Base-by-base conservation (phyloP, 2,797 vertebrate genomes). In the Sebastes umbrosus region DNA sequence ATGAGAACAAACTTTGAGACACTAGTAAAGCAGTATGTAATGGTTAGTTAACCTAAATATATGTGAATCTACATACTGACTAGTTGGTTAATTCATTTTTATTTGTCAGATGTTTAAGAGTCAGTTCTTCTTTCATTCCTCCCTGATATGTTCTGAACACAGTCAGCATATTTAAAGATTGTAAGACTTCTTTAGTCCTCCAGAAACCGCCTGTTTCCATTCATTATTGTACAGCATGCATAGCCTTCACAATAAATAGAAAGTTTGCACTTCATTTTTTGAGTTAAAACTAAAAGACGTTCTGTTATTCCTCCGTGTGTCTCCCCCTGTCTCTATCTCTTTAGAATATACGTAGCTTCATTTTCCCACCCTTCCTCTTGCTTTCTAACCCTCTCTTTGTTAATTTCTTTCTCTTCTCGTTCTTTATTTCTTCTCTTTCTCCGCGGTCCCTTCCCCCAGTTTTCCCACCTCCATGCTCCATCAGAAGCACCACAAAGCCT, bases 391-490 rank as follows among this genome's bases (percentile, higher is more conserved):
- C 57, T 58, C 22, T 85, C 83, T 87, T 90, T 91, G 85, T 91
- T 59, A 3, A 18, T 60, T 64, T 78, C 69, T 75, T 74, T 75
- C 69, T 81, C 66, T 59, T 54, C 20, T 84, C 29, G 0, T 70
- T 80, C 78, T 85, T 73, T 82, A 36, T 77, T 73, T 67, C 72
- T 43, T 64, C 72, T 76, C 75, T 82, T 80, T 88, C 79, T 85
- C 77, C 18, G 36, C 3, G 1, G n/a, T 58, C 88, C 88, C 90
- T 85, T 91, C 91, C 90, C 89, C 90, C 91, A 88, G 75, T 86
- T 90, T 91, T 92, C 91, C 90, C 91, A 92, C 84, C 90, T 91
- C 83, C 31, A 34, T 70, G 84, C 69, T 83, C 82, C 89, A 87
- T 73, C 77, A 36, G 79, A 68, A 84, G 77, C 84, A 7, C 74